phyloP scores from a whole-genome alignment of 2,797 vertebrate species.

The Rhinogobio ventralis region DNA sequence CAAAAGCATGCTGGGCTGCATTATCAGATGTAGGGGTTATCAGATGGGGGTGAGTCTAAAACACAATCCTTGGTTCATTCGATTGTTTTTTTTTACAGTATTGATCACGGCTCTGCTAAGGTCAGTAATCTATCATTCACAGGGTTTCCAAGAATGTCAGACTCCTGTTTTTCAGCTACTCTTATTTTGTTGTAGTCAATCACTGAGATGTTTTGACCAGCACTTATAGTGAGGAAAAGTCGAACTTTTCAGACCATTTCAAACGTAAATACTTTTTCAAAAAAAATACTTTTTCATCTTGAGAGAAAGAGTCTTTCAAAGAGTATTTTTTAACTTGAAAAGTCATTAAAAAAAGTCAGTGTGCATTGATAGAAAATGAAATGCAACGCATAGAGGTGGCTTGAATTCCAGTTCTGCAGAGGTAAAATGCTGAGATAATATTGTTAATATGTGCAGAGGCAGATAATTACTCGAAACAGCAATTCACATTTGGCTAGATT shows the following conservation, averaged over 20 bases:
- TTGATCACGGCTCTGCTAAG: background rate
- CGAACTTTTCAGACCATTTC: background rate
- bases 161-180: constrained; percentile 4
- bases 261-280: background rate
- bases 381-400: background rate
- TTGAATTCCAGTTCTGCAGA: constrained; percentile 4
- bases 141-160: constrained; percentile 30
- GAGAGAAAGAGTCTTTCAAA: constrained; percentile 4
- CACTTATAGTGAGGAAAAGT: background rate
- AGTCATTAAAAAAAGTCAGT: background rate
- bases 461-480: background rate
- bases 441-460: background rate
- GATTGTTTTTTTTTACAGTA: constrained; percentile 1
- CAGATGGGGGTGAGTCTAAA: background rate
- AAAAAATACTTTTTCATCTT: background rate
- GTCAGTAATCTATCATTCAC: constrained; percentile 33
- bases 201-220: background rate
- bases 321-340: constrained; percentile 5
- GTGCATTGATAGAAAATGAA: background rate
- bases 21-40: constrained; percentile 35
- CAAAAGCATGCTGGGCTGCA: background rate
- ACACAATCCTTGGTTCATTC: constrained; percentile 8
- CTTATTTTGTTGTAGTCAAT: constrained; percentile 2
- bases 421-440: constrained; percentile 1
- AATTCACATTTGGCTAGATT: background rate